These are phyloP conservation scores for Andrena hattorfiana DNA, from an alignment of 2,888 invertebrate species.

Conservation along the genomic window DNA sequence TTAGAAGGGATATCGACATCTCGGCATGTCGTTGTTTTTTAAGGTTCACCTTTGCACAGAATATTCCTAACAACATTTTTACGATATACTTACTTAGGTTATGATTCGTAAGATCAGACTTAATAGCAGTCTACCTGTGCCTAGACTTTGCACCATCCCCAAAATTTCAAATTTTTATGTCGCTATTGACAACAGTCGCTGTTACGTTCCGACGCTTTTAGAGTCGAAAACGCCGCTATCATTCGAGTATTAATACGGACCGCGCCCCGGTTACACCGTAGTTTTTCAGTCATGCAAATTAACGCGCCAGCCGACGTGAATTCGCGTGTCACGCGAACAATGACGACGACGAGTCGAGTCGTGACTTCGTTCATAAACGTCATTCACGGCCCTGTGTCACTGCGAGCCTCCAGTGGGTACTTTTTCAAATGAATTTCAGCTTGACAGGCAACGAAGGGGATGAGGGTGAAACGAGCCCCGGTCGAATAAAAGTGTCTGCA, in stretches of 20 bases:
- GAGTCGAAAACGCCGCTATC: background rate
- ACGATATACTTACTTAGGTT: no score
- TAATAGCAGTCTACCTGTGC: no score
- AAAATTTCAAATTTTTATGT: background rate
- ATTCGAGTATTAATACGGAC: background rate
- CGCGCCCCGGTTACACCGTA: constrained; percentile 3
- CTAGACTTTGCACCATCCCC: no score
- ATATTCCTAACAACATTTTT: no score
- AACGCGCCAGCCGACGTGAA: constrained; percentile 31
- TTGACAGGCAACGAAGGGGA: constrained; percentile 35
- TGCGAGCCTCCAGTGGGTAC: constrained; percentile 21
- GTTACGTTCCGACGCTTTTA: background rate
- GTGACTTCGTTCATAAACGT: constrained; percentile 56
- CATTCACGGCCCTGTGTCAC: constrained; percentile 34
- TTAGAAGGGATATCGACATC: background rate
- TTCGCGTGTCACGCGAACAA: constrained; percentile 24
- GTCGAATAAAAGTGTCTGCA: constrained; percentile 6
- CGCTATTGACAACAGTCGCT: background rate
- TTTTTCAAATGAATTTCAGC: constrained; percentile 44
- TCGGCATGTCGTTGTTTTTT: background rate
- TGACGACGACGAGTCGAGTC: constrained; percentile 12
- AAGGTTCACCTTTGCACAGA: no score
- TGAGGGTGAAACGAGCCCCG: background rate
- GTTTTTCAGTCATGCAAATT: constrained; percentile 56
- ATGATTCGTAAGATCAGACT: no score